Conservation (phyloP, 2,888 invertebrate genomes). For the Dione vanillae region DNA sequence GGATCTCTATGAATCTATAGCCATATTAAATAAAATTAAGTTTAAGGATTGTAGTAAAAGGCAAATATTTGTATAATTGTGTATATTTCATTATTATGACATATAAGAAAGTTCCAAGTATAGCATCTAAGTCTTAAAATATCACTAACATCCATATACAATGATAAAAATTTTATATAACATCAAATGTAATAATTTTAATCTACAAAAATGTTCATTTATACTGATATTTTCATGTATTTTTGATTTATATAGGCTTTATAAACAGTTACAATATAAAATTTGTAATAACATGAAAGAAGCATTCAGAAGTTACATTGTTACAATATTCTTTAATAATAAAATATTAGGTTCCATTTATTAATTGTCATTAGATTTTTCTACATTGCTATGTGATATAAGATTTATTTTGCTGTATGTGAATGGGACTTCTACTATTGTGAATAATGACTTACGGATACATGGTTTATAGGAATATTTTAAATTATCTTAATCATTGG, state of each 20-base stretch:
- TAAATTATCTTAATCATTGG: too few species aligned
- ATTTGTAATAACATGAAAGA: background rate
- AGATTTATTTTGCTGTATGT: slow-evolving; percentile 11
- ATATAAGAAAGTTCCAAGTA: slow-evolving; percentile 19
- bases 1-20: too few species aligned
- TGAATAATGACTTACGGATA: background rate
- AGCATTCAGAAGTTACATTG: slow-evolving; percentile 4
- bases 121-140: slow-evolving; percentile 16
- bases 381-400: background rate
- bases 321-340: background rate
- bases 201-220: background rate
- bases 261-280: background rate
- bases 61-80: background rate
- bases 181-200: slow-evolving; percentile 1
- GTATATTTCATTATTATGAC: slow-evolving; percentile 14
- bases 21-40: background rate
- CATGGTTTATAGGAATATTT: background rate
- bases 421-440: background rate
- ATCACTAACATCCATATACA: slow-evolving; percentile 16
- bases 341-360: background rate
- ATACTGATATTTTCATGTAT: background rate
- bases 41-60: background rate
- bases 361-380: background rate
- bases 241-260: background rate
- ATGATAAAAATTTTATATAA: slow-evolving; percentile 18